These are phyloP conservation scores for Dasypolia templi DNA, from an alignment of 2,888 invertebrate genomes.

Conservation along the genomic window DNA sequence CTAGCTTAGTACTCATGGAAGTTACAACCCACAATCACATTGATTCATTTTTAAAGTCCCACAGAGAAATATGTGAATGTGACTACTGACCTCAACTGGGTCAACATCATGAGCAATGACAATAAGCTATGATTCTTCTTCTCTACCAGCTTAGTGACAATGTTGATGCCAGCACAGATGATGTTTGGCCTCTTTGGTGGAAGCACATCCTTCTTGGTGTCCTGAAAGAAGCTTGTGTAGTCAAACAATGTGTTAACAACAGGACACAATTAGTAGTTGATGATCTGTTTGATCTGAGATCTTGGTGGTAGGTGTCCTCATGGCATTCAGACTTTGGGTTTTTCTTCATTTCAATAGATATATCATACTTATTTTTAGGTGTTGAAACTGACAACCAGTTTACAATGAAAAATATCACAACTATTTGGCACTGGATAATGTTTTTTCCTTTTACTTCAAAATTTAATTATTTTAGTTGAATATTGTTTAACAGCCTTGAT, in stretches of 20 bases:
- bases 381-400: too few relatives aligned
- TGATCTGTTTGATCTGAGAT: constrained; percentile 85
- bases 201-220: background rate
- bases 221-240: constrained; percentile 26
- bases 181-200: background rate
- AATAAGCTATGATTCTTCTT: constrained; percentile 99
- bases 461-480: background rate
- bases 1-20: too few relatives aligned
- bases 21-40: too few relatives aligned
- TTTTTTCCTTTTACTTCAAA: background rate
- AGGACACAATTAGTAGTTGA: fast-evolving
- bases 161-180: background rate
- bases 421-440: background rate
- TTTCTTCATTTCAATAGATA: constrained; percentile 69
- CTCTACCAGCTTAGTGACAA: constrained; percentile 97
- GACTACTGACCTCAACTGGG: constrained; percentile 96
- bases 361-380: background rate
- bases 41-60: too few relatives aligned
- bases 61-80: too few relatives aligned
- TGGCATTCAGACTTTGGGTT: constrained; percentile 78
- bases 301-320: constrained; percentile 89
- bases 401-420: background rate
- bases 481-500: background rate
- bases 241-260: constrained; percentile 29
- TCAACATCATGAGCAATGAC: constrained; percentile 99